These are phyloP conservation scores for Dendropsophus ebraccatus DNA, from an alignment of 2,113 vertebrate species.

Conservation along the genomic window DNA sequence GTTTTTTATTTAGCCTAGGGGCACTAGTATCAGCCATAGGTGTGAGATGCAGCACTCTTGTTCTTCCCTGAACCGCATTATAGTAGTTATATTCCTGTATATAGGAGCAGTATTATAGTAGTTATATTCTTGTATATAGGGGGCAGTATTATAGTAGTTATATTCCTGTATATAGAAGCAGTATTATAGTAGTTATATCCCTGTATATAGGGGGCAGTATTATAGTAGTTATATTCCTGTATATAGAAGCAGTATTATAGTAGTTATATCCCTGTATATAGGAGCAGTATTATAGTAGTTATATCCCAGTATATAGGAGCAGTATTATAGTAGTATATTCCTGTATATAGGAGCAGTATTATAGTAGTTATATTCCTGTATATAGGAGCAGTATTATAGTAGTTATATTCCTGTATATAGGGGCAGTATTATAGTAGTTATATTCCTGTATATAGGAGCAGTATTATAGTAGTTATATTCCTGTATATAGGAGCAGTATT, in stretches of 20 bases:
- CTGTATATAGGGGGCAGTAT: background rate
- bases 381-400: background rate
- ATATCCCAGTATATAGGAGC: no score
- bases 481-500: background rate
- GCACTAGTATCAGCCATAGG: no score
- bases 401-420: background rate
- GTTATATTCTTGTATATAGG: background rate
- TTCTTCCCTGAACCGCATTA: background rate
- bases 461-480: conserved; percentile 4
- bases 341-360: no score
- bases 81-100: background rate
- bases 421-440: no score
- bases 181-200: background rate
- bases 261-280: no score
- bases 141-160: background rate
- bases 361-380: no score
- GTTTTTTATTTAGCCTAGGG: no score
- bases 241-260: background rate
- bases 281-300: no score
- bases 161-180: background rate
- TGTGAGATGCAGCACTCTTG: no score
- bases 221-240: conserved; percentile 2
- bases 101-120: background rate
- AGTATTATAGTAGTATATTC: no score
- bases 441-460: background rate